phyloP scores from a whole-genome alignment of 2,797 vertebrate genomes.

The Poecilia gillii region DNA sequence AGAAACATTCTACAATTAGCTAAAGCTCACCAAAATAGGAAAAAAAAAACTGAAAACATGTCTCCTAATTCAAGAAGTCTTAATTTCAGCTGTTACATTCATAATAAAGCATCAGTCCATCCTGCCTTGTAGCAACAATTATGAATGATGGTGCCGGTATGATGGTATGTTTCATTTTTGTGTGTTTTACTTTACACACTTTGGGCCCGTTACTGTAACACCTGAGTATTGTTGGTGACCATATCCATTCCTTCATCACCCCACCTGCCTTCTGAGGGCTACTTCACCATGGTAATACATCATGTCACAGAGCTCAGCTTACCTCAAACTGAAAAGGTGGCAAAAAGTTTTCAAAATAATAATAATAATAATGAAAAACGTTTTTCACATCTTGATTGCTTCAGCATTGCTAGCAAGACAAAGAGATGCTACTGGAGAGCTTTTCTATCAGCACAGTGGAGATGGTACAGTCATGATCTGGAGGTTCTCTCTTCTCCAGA shows the following conservation, averaged over 20 bases:
- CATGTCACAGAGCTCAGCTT: not conserved
- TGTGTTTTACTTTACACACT: not conserved
- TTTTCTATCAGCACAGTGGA: too few species aligned
- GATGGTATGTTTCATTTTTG: not conserved
- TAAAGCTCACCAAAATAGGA: not conserved
- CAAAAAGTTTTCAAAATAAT: not conserved
- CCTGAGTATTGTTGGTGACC: not conserved
- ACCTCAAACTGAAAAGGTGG: not conserved
- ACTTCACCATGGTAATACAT: not conserved
- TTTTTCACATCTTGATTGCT: too few species aligned
- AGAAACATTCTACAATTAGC: not conserved
- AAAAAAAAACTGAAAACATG: not conserved
- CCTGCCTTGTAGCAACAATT: not conserved
- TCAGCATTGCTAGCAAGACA: too few species aligned
- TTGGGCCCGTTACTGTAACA: not conserved
- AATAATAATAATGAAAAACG: too few species aligned
- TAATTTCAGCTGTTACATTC: not conserved
- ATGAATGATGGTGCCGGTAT: not conserved
- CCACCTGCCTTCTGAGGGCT: not conserved
- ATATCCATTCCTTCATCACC: not conserved
- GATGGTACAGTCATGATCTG: too few species aligned
- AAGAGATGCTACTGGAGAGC: too few species aligned
- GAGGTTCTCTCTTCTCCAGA: too few species aligned
- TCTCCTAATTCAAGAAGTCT: not conserved
- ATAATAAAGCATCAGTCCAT: not conserved